These are phyloP conservation scores for Coremacera marginata DNA, from an alignment of 2,888 invertebrate species.

Conservation along the genomic window DNA sequence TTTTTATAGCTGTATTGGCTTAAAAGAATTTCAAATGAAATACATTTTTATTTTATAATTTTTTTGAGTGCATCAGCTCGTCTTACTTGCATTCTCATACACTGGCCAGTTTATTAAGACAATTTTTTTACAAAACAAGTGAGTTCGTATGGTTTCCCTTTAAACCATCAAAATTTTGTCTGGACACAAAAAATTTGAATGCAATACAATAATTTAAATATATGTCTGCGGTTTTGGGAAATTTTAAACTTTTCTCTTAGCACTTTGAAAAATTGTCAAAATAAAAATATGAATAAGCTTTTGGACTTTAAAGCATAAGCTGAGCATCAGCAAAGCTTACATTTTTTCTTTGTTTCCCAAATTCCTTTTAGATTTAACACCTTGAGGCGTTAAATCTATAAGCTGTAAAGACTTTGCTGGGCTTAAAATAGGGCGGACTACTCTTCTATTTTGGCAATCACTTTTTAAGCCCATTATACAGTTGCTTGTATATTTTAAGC, in stretches of 20 bases:
- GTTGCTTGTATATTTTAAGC: too few species aligned
- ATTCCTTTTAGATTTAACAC: slow-evolving; percentile 25
- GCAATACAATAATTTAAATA: not conserved
- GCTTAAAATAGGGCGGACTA: not conserved
- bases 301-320: not conserved
- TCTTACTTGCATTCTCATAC: too few species aligned
- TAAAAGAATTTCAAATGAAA: too few species aligned
- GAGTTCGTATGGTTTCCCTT: not conserved
- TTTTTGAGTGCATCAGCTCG: too few species aligned
- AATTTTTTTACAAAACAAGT: too few species aligned
- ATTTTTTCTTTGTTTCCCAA: not conserved
- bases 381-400: slow-evolving; percentile 18
- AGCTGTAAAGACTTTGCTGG: not conserved
- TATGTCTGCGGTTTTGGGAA: slow-evolving; percentile 12
- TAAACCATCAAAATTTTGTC: not conserved
- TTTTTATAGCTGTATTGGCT: too few species aligned
- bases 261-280: not conserved
- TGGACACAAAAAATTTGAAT: not conserved
- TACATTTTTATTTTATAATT: too few species aligned
- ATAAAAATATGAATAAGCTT: not conserved
- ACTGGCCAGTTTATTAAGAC: too few species aligned
- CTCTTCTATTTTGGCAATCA: not conserved
- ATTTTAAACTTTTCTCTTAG: not conserved
- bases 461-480: too few species aligned
- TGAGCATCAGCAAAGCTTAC: not conserved